Percentiles rank a stretch among this genome's conserved stretches.
phyloP scores from a whole-genome alignment of 2,888 invertebrate genomes.

The Agrilus biguttatus region DNA sequence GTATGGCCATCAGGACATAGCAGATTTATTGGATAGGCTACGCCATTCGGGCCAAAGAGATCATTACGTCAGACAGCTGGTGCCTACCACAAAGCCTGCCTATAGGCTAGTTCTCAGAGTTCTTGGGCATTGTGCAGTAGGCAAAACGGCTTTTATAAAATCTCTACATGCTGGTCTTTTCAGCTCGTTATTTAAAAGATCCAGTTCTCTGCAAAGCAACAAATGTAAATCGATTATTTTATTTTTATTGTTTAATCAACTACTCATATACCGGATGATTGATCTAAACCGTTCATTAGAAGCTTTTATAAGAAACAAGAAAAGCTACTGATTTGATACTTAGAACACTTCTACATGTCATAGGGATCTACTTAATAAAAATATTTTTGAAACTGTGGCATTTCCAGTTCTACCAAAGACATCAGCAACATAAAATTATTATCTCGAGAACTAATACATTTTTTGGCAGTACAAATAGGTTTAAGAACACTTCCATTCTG shows the following conservation, averaged over 20 bases:
- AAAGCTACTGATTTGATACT: no score
- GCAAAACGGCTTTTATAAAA: slow-evolving; percentile 54
- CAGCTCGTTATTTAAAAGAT: slow-evolving; percentile 46
- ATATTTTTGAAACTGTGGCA: no score
- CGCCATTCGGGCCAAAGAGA: slow-evolving; percentile 38
- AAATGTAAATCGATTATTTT: slow-evolving; percentile 23
- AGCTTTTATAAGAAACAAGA: no score
- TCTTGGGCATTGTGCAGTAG: slow-evolving; percentile 56
- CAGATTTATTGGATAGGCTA: slow-evolving; percentile 48
- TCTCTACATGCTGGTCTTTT: slow-evolving; percentile 53
- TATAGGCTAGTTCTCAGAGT: slow-evolving; percentile 52
- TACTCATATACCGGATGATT: no score
- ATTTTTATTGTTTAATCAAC: not conserved
- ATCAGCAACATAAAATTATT: no score
- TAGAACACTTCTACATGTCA: no score
- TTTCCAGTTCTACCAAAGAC: no score
- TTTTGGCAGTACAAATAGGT: no score
- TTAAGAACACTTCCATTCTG: no score
- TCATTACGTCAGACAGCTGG: slow-evolving; percentile 39
- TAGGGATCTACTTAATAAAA: no score
- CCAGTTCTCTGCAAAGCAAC: slow-evolving; percentile 33
- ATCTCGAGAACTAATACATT: no score
- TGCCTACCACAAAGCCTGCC: slow-evolving; percentile 40
- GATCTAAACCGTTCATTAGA: no score
- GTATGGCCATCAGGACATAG: slow-evolving; percentile 54